Evolutionary conservation across 2,888 invertebrate species (phyloP), one percentile per base, ranked within the genome.

Genomic region (Meteorus cinctellus): DNA sequence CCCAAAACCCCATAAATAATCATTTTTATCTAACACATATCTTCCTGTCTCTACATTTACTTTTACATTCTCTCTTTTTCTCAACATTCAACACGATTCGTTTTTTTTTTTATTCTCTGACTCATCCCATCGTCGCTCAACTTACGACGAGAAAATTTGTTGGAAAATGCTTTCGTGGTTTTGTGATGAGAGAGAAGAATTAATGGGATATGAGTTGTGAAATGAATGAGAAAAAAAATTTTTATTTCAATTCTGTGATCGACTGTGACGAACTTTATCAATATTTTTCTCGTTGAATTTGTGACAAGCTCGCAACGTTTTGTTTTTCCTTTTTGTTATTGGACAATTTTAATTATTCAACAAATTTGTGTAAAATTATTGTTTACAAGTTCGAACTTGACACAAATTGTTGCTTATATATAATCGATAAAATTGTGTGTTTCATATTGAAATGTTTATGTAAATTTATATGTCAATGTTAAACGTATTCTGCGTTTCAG

Each of bases 401-500:
- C 6, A 6, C 55, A 19, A 55, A 55, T 55, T 55, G 19, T 4
- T 24, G n/a, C 19, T 55, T 8, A 19, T 55, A n/a, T 48, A 19
- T n/a, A 55, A 55, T 55, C 19, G 19, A 12, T 6, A n/a, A 8
- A 19, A 55, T 19, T 19, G n/a, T 55, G 6, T 55, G 19, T 19
- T 19, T 55, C 19, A 55, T 55, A n/a, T 24, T 55, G n/a, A 19
- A 55, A 55, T 19, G n/a, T 55, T 19, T 24, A n/a, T 41, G 12
- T 41, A 41, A 2, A 41, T 34, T 6, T 41, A 41, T 41, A 12
- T 41, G n/a, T 55, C 55, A 55, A 55, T 77, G 79, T 79, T 76
- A 79, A 79, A 75, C 79, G 79, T 82, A 80, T 82, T 80, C 78
- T 80, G 79, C 82, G 82, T 82, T 82, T 81, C 78, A 79, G 77